Evolutionary conservation across 2,888 invertebrate genomes (phyloP), one percentile per base, ranked within the genome.

Genomic region (Pyrocoelia pectoralis): DNA sequence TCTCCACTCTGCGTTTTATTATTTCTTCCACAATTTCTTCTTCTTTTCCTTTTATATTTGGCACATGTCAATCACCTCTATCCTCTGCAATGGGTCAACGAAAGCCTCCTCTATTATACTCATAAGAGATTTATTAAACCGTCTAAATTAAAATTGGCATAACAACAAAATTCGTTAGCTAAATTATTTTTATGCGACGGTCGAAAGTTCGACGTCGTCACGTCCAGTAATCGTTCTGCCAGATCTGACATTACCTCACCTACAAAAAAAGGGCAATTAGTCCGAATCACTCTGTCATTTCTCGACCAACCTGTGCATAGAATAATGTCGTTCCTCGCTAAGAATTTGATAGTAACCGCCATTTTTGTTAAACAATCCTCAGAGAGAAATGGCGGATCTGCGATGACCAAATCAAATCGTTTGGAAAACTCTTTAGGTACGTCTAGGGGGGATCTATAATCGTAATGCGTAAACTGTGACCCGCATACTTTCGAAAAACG

Each of bases 341-440:
- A 79, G 71, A 88, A 87, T 70, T 88, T 89, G 1, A 97, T 87
- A 0, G 95, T 94, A 61, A 88, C 82, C 0, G 93, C 87, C 0
- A 91, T 91, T 83, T 97, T 96, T 0, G 87, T 85, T 50, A 97
- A 84, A 80, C 98, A 98, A 78, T 97, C 97, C 71, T 94, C 91
- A 0, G 96, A 92, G 1, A 98, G 84, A 81, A 97, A 98, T 0
- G 98, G 98, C 1, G 98, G 98, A 83, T 98, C 98, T 0, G 92
- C 94, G 56, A 98, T 84, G 0, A 98, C 91, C 17, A 98, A 77
- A 80, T 97, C 94, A 79, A 90, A 97, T 48, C 83, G 78, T 15
- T 82, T 81, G 1, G 83, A 72, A 10, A 88, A 81, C 9, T 90
- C 87, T 28, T 83, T 77, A 0, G 90, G 88, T 10, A 94, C 74